A percentile compares a stretch with the other conserved stretches of the same genome.
Conservation (phyloP, 30 jellyfish, hydroid and myxozoan species). For the Catostylus mosaicus region DNA sequence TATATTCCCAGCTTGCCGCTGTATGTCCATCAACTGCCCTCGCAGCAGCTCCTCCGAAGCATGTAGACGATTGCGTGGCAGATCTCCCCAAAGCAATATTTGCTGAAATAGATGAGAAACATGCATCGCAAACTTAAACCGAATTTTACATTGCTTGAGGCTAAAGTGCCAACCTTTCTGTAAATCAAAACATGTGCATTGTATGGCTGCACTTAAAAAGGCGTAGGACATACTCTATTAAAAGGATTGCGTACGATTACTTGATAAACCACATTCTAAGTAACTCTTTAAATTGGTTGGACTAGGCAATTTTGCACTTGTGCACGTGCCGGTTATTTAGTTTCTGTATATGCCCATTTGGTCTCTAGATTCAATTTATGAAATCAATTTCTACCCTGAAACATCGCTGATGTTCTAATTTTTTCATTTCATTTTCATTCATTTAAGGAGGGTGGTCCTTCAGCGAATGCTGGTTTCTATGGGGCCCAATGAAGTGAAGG, state of each 20-base stretch:
- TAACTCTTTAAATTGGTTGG: background rate
- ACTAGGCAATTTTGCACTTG: too few species aligned
- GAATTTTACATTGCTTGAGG: background rate
- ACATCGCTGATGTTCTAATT: background rate
- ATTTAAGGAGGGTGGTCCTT: background rate
- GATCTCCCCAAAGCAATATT: constrained; percentile 9
- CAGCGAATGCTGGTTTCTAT: background rate
- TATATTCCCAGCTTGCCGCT: background rate
- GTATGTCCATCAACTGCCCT: constrained; percentile 25
- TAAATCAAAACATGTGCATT: background rate
- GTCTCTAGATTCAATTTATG: too few species aligned
- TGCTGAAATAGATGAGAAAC: background rate
- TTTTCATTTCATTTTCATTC: too few species aligned
- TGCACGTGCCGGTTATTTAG: too few species aligned
- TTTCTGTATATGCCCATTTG: too few species aligned
- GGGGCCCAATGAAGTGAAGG: background rate
- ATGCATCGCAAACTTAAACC: background rate
- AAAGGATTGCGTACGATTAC: background rate
- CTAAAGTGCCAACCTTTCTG: background rate
- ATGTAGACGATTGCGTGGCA: background rate
- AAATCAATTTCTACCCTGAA: too few species aligned
- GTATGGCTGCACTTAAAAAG: background rate
- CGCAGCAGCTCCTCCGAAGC: background rate
- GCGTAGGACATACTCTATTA: background rate
- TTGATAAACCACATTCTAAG: background rate